Base-by-base conservation (phyloP, 2,888 invertebrate genomes). In the Alsophila aescularia region DNA sequence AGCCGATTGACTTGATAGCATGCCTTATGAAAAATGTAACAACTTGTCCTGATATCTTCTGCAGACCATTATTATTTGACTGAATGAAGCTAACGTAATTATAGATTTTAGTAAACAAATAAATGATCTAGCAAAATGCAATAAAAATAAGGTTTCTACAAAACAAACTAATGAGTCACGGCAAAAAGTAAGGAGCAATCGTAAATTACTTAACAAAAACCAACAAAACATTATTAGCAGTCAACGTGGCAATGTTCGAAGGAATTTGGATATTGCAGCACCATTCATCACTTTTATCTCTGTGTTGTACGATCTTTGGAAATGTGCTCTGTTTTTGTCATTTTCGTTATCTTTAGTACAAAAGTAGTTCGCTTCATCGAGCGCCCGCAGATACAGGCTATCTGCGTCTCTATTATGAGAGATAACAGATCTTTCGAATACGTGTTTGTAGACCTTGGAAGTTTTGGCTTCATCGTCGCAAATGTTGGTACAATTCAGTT, bases 291-390 rank as follows among this genome's bases (percentile, higher is more conserved):
- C 60, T 53, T 62, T 78, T 76, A 75, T 75, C 73, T 74, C 63
- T 62, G 67, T 66, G 67, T 67, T n/a, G 67, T 69, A 67, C 60
- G 68, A 74, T 69, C 67, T 61, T 58, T 51, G 9, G 63, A 67
- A 76, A 75, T 72, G 73, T 66, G 66, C 55, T 67, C 69, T 72
- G 72, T 79, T 78, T 80, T 80, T 78, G 74, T 74, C 68, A 64
- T 69, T 64, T 50, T 61, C 59, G 58, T 70, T 77, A 75, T 77
- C 76, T 72, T 57, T 53, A 60, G 58, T 62, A 66, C 69, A 70
- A 75, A 73, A 60, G 59, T 58, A 69, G 66, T 62, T 63, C 61
- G 70, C 72, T 71, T 72, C 65, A 68, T 69, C 60, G 62, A 62
- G 60, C 63, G 60, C 58, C 62, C 60, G 58, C 60, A 72, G 72